Evolutionary conservation across 2,113 vertebrate species (phyloP), one percentile per base, ranked within the genome.

Genomic region (Gymnocephalus cernua): DNA sequence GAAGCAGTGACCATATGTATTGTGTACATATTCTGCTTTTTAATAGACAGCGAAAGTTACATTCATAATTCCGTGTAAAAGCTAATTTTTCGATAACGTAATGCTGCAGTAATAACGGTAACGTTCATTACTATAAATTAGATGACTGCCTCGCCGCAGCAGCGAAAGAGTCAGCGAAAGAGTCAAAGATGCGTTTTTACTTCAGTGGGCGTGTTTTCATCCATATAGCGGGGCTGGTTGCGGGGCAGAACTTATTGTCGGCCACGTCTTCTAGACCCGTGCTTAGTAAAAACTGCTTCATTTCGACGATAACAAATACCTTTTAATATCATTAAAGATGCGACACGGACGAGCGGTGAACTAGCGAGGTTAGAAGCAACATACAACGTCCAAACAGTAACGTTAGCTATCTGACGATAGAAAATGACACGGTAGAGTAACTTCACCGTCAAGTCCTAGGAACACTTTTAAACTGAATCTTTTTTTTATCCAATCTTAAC

Each of bases 121-220:
- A 41, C 38, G 38, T 41, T 41, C 10, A 68, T 25, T 29, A 3
- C 27, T 3, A n/a, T 14, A 15, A 11, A 11, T 13, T 38, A 67
- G 47, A 69, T 53, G 56, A 59, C 21, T 2, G 74, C n/a, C 10
- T 13, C 56, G 38, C 64, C 35, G 72, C 88, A 89, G 86, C 75
- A 74, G 23, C 4, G 21, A 75, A 85, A 81, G 76, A 82, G 80
- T 86, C 75, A 74, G 23, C 4, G 21, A 75, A 85, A 81, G 76
- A 82, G 80, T 86, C 80, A 78, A 58, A 41, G 74, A 83, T 77
- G 82, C 80, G 27, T n/a, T 47, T 44, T 25, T 3, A 51, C 38
- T 8, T 5, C 38, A 21, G 83, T 80, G 89, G 92, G 93, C 88
- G 93, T 93, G 93, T 84, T 81, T 89, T 89, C 35, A 5, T 69